Evolutionary conservation across 1,140 invertebrate species (phyloP), one percentile per base, ranked within the genome.

Genomic region (Melanaphis sacchari): DNA sequence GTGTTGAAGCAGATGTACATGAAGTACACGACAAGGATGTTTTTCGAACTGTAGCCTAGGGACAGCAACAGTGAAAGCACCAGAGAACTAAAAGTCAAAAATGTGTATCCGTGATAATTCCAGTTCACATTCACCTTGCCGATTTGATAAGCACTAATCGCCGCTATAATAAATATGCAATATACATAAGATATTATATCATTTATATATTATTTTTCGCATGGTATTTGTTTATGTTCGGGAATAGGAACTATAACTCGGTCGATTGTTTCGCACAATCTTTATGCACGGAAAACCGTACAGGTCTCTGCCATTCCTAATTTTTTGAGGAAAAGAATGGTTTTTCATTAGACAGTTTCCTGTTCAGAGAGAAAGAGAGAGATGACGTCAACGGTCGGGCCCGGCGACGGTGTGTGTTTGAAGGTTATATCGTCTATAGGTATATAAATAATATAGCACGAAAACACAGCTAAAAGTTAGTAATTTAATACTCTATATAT

Each of bases 81-180:
- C 21, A 90, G 54, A 31, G 52, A 40, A 90, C 38, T 36, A 38
- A 54, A 31, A 15, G 36, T 22, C 52, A 90, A 40, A 6, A 90
- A 90, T 24, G 24, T 8, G 36, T n/a, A 54, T 8, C 89, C 89
- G 24, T 41, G 15, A 9, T 24, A 0, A 31, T 26, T 66, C 89
- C 89, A 90, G 89, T 90, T 36, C 24, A 90, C 54, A 38, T 90
- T 66, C 38, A 66, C 8, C 22, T 59, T 59, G 9, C 89, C 89
- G 24, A 90, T 90, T 38, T 90, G 59, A 15, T 90, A 90, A 66
- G 89, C 15, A 66, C 89, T 66, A n/a, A 66, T 7, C 15, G 89
- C 89, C 26, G 49, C 89, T 90, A 36, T 49, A 43, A n/a, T 31
- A 31, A 11, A 46, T 36, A n/a, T 18, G 3, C 40, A 1, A 4